A percentile compares a stretch with the other conserved stretches of the same genome.
phyloP scores from a whole-genome alignment of 2,797 vertebrate species.

The Muscicapa striata region DNA sequence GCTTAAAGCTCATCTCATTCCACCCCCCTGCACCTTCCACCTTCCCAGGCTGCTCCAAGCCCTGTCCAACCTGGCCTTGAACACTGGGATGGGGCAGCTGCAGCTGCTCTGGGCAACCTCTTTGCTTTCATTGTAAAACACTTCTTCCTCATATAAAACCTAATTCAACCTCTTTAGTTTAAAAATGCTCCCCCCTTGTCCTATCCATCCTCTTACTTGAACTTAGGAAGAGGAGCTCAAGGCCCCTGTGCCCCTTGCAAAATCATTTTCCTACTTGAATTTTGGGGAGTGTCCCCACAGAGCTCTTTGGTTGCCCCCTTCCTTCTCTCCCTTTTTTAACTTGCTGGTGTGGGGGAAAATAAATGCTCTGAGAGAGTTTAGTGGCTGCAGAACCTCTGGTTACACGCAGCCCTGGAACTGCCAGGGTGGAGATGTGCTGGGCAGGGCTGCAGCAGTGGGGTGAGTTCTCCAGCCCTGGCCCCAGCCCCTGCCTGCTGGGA shows the following conservation, averaged over 20 bases:
- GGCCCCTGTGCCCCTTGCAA: not conserved
- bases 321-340: not conserved
- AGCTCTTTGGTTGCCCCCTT: not conserved
- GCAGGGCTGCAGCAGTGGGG: not conserved
- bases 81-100: not conserved
- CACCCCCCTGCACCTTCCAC: not conserved
- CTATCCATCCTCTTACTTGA: not conserved
- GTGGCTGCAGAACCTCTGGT: not conserved
- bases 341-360: not conserved
- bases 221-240: not conserved
- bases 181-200: not conserved
- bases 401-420: accelerated
- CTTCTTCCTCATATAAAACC: not conserved
- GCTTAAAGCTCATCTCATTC: not conserved
- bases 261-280: not conserved
- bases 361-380: not conserved
- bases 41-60: not conserved
- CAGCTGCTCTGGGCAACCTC: not conserved
- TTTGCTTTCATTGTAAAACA: not conserved
- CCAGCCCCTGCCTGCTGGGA: not conserved
- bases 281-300: not conserved
- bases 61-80: not conserved
- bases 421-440: not conserved
- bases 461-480: accelerated
- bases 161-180: not conserved